phyloP scores from a whole-genome alignment of 2,888 invertebrate genomes.

The Cephus sareptanus region DNA sequence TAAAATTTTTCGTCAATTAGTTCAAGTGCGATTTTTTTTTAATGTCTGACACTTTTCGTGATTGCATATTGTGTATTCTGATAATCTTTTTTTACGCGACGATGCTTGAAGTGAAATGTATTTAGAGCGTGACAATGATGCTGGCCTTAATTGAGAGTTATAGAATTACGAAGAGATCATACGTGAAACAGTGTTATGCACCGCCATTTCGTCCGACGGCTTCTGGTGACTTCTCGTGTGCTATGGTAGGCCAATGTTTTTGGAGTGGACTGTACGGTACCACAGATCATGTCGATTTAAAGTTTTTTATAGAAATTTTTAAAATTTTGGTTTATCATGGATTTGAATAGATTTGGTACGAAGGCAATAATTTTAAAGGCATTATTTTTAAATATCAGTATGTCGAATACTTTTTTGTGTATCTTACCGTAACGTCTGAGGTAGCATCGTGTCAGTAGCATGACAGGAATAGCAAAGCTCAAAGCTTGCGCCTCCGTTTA shows the following conservation, averaged over 20 bases:
- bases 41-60: not conserved
- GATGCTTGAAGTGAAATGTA: constrained; percentile 34
- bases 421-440: not conserved
- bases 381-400: not conserved
- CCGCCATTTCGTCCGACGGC: constrained; percentile 1
- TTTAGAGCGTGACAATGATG: constrained; percentile 42
- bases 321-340: not conserved
- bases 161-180: constrained; percentile 37
- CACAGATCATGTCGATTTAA: not conserved
- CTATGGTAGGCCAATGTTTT: not conserved
- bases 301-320: not conserved
- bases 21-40: not conserved
- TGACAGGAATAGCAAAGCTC: constrained; percentile 4
- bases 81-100: constrained; percentile 8
- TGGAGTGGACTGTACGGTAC: not conserved
- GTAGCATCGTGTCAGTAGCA: not conserved
- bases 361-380: not conserved
- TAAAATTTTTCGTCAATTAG: not conserved
- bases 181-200: not conserved
- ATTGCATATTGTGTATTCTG: not conserved
- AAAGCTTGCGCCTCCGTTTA: not conserved
- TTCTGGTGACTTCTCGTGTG: not conserved
- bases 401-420: not conserved
- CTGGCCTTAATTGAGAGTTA: constrained; percentile 43
- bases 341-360: not conserved